Evolutionary conservation across 2,113 vertebrate genomes (phyloP).

Genomic region (Colius striatus): DNA sequence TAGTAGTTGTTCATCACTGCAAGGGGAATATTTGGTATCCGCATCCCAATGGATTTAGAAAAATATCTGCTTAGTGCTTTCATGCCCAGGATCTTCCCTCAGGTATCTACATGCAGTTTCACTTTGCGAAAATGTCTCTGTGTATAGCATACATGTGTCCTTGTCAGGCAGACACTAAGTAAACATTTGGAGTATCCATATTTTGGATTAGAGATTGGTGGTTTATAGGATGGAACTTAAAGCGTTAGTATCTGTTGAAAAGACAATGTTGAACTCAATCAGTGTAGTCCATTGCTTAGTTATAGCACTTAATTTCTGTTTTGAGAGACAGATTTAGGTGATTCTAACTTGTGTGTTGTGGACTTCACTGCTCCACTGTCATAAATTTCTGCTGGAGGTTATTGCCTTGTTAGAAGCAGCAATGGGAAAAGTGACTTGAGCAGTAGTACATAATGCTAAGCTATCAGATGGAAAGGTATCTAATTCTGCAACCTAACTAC

Average conservation of each 20-base stretch:
- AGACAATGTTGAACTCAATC: background rate
- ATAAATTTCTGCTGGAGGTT: background rate
- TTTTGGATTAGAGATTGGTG: background rate
- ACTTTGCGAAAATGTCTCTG: background rate
- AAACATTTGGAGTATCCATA: background rate
- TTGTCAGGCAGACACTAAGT: background rate
- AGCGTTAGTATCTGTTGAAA: background rate
- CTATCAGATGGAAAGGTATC: background rate
- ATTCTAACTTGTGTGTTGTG: background rate
- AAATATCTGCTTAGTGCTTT: background rate
- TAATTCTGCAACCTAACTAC: background rate
- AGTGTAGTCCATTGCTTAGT: background rate
- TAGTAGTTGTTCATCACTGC: background rate
- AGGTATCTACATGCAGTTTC: background rate
- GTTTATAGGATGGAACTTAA: fast-evolving
- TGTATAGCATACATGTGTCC: background rate
- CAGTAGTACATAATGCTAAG: background rate
- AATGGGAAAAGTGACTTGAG: background rate
- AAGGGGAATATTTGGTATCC: background rate
- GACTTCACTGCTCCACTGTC: background rate
- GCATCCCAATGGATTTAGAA: background rate
- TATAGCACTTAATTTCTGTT: background rate
- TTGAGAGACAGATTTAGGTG: background rate
- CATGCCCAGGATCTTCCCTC: background rate
- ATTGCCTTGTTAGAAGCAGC: background rate